phyloP scores from a whole-genome alignment of 2,113 vertebrate genomes.

The Aramus guarauna region DNA sequence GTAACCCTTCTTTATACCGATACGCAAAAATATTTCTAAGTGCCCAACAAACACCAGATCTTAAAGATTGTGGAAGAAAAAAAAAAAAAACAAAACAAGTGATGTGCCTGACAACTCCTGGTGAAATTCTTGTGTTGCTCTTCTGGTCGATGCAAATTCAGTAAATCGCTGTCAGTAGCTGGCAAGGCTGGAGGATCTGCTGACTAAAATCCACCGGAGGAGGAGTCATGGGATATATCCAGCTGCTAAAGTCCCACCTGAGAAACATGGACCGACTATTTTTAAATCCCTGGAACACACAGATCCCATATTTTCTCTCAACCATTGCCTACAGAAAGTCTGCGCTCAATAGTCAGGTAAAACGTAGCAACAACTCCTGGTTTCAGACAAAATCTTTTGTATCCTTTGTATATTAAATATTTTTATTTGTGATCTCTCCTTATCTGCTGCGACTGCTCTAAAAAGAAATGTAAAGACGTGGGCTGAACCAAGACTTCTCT shows the following conservation, averaged over 20 bases:
- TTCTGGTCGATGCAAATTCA: background rate
- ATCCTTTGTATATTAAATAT: background rate
- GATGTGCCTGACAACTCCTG: background rate
- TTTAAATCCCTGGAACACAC: background rate
- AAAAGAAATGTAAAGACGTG: background rate
- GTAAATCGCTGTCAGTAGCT: background rate
- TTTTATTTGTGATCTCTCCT: background rate
- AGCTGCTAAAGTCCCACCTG: background rate
- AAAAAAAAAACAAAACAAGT: too few species aligned
- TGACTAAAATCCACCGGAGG: background rate
- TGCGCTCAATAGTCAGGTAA: background rate
- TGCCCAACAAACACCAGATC: background rate
- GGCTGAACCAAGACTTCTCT: background rate
- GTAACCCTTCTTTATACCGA: background rate
- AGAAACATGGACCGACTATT: fast-evolving
- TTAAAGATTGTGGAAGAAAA: background rate
- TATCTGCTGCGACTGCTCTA: background rate
- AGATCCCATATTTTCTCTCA: background rate
- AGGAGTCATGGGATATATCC: background rate
- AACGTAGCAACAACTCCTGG: fast-evolving
- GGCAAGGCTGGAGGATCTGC: background rate
- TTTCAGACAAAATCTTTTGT: background rate
- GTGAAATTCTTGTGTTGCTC: background rate
- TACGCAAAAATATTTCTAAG: background rate
- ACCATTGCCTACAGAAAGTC: background rate